Base-by-base conservation (phyloP, 2,888 invertebrate species). In the Coelogynopora nodosa region DNA sequence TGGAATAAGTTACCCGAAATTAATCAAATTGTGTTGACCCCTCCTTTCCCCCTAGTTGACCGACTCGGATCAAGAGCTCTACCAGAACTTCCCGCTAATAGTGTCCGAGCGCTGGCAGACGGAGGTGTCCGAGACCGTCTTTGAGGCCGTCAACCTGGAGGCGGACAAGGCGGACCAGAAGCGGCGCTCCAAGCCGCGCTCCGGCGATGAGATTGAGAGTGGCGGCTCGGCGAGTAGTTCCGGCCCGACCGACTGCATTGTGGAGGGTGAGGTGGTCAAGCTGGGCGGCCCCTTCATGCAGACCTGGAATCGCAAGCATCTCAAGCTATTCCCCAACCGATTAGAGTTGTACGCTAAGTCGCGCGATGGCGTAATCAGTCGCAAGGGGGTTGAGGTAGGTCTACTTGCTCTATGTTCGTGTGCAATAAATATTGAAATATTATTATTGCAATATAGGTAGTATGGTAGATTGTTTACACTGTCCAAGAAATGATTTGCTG, bases 41-140 rank as follows among this genome's bases (percentile, higher is more conserved):
- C 49, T 49, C 49, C 5, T 18, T n/a, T 49, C 49, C 5, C 5
- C 88, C 31, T 89, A 96, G 95, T 93, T 99, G 90, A 96, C 96
- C 0, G 99, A 99, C 90, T 94, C 96, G 0, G 99, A 99, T 93
- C 98, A 98, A 93, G 98, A 98, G 90, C 94, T 98, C 89, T 99
- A 99, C 93, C 97, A 97, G 93, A 97, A 98, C 93, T 99, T 99
- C 93, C 97, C 98, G 86, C 94, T 98, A 89, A 97, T 97, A 88
- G 98, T 99, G 91, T 98, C 98, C 0, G 99, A 99, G 93, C 94
- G 98, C 92, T 99, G 99, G 99, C 99, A 99, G 93, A 95, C 96
- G 88, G 99, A 99, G 93, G 97, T 99, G 10, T 96, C 98, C 0
- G 98, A 98, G 93, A 98, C 98, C 0, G 97, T 98, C 87, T 98